Base-by-base conservation (phyloP, 2,113 vertebrate species). In the Okapia johnstoni region DNA sequence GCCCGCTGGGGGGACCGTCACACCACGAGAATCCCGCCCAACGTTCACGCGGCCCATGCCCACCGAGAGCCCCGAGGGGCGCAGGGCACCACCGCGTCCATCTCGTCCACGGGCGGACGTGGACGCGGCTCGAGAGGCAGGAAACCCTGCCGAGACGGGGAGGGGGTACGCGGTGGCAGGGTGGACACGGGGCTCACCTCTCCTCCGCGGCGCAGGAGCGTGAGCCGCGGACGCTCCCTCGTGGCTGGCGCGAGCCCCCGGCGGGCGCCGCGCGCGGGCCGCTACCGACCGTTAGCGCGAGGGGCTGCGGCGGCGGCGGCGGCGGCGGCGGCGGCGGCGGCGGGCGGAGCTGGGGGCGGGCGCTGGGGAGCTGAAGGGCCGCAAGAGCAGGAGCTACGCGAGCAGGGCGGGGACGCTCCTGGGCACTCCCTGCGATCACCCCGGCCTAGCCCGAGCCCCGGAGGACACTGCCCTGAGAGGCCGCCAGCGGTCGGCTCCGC, bases 321-420 rank as follows among this genome's bases (percentile, higher is more conserved):
- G 83, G 83, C 85, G 88, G 91, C 81, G 19, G 95, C 97, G 83
- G 97, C n/a, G n/a, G 40, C 40, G 40, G 40, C 40, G 40, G 40
- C 40, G 40, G 40, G 98, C 95, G 97, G 96, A 98, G 97, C 96
- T 40, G 55, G 66, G 95, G 98, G 96, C 95, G 96, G 97, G 94
- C 73, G 58, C 85, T 70, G 40, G 10, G 94, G 40, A 15, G 77
- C 86, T 0, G 61, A 26, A 19, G n/a, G 79, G 87, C 85, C 55
- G 33, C 50, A 46, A 40, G 93, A 97, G 97, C 94, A 50, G 94
- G 95, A 87, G 93, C 36, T 15, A 4, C 11, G 40, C 48, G 28
- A 26, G 58, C 93, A 1, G 84, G 87, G 95, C 54, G 76, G 84
- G 26, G 94, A 73, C 57, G 55, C 66, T 58, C 48, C 13, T 2